Conservation (phyloP, 2,888 invertebrate species). For the Steinernema hermaphroditum region DNA sequence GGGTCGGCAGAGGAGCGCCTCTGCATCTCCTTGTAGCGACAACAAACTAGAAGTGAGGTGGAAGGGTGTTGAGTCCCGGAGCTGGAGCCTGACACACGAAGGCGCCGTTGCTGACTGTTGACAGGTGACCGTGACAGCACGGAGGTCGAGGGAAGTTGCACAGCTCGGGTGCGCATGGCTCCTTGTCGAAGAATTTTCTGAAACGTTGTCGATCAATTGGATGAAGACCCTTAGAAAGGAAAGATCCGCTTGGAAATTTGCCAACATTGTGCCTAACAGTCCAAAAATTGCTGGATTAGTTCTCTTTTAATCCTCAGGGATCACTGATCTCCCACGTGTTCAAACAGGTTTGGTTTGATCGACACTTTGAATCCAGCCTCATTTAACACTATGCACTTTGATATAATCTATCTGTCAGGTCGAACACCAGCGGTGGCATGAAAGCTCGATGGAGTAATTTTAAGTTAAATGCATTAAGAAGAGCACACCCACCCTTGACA, state of each 20-base stretch:
- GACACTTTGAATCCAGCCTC: background rate
- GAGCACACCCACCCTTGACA: background rate
- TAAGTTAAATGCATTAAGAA: background rate
- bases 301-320: no score
- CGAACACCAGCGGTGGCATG: background rate
- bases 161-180: background rate
- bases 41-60: no score
- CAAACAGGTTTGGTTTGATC: background rate
- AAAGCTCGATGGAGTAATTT: background rate
- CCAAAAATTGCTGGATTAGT: no score
- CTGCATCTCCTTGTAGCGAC: no score
- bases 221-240: background rate
- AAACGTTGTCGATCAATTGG: background rate
- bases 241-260: no score
- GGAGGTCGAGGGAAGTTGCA: background rate
- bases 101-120: background rate
- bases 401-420: no score
- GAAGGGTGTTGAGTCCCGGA: background rate
- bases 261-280: no score
- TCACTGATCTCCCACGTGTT: no score
- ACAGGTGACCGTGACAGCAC: slow-evolving; percentile 5
- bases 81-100: background rate
- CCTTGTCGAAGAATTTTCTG: slow-evolving; percentile 5
- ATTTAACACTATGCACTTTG: no score
- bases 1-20: background rate